Base-by-base conservation (phyloP, 1,140 invertebrate species). In the Drosophila repleta region DNA sequence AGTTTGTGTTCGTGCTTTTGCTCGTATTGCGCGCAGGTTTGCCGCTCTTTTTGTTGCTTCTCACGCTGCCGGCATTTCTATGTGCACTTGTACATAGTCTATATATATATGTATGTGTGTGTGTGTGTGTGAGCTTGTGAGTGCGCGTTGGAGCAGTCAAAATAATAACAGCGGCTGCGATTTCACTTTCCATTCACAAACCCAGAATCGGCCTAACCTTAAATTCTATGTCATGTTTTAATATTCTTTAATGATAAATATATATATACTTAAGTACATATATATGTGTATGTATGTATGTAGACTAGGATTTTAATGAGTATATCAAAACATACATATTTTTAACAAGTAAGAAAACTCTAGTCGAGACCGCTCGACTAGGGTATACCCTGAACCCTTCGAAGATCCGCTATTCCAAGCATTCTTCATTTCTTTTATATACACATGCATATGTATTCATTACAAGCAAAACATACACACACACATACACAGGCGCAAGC, bases 181-280 rank as follows among this genome's bases (percentile, higher is more conserved):
- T 88, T 88, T 88, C 83, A 88, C 83, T 88, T 88, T 88, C 69
- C 69, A 87, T 87, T 56, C 29, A 55, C 60, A 41, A 61, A 46
- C 10, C 41, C 15, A 17, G 63, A 58, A 46, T 39, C 45, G 49
- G 39, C 39, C 66, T 72, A 75, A 70, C 62, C 45, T 67, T 66
- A 46, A 60, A 68, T 69, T 39, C 32, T 2, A 17, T 29, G 4
- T 29, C 39, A 11, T 53, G 24, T 17, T 53, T 43, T n/a, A 11
- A 17, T 56, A 32, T 29, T 37, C 29, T 7, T 48, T 7, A 11
- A 41, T 29, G 39, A 29, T 32, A 10, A 6, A 11, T 29, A 24
- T 24, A 24, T 24, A 24, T 4, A 24, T 24, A 24, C 4, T 3
- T 24, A 24, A 2, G 4, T 24, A 24, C 26, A 29, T 29, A 29